Percentiles rank a stretch among this genome's conserved stretches.
These are phyloP conservation scores for Carpatolechia fugitivella DNA, from an alignment of 2,888 invertebrate genomes.

Conservation along the genomic window DNA sequence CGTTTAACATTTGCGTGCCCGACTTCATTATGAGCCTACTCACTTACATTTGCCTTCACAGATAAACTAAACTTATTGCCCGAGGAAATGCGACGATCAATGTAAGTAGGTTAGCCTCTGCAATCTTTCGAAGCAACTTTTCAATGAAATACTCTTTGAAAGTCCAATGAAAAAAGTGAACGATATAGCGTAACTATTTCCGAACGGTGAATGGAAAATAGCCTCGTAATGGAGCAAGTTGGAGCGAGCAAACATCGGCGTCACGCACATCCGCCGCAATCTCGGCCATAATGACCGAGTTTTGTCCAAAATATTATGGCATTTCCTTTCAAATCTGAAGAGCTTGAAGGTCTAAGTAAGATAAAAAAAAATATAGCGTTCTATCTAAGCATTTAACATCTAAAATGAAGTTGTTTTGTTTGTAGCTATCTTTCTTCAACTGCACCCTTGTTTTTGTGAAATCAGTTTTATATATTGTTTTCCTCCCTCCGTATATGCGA, in stretches of 20 bases:
- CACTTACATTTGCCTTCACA: slow-evolving; percentile 22
- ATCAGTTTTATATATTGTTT: no score
- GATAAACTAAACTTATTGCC: slow-evolving; percentile 12
- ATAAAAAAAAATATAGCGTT: no score
- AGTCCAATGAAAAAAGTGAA: slow-evolving; percentile 21
- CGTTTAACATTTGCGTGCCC: slow-evolving; percentile 33
- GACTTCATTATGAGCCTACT: slow-evolving; percentile 29
- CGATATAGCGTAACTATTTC: slow-evolving; percentile 24
- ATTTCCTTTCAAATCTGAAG: slow-evolving; percentile 9
- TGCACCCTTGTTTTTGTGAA: slow-evolving; percentile 6
- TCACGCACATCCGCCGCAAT: slow-evolving; percentile 28
- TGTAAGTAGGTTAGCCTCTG: slow-evolving; percentile 13
- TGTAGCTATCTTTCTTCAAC: neutral
- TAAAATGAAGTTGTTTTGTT: no score
- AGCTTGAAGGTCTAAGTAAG: neutral
- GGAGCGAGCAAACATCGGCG: slow-evolving; percentile 27
- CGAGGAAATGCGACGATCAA: neutral
- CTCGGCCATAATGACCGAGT: slow-evolving; percentile 12
- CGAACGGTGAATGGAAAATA: slow-evolving; percentile 31
- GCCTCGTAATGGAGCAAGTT: slow-evolving; percentile 31
- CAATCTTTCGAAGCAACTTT: neutral
- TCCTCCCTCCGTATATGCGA: neutral
- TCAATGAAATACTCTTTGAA: slow-evolving; percentile 11
- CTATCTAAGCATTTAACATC: no score
- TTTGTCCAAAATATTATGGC: slow-evolving; percentile 2